Conservation (phyloP, 2,888 invertebrate species). For the Microchrysa polita region DNA sequence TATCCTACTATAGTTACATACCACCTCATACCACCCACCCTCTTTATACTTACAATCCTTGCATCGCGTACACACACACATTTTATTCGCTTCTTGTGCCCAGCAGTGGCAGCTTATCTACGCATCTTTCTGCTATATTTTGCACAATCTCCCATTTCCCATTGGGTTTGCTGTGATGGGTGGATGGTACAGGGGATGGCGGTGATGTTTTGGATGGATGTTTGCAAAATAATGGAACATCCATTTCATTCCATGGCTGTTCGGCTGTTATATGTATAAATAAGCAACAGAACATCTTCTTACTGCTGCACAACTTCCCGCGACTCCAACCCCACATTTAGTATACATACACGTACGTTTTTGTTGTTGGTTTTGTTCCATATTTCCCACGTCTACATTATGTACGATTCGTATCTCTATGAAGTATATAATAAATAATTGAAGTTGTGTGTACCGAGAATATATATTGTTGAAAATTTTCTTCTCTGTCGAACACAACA, state of each 20-base stretch:
- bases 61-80: not conserved
- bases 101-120: conserved; percentile 7
- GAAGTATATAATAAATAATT: not conserved
- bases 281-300: not conserved
- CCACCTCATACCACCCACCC: too few species aligned
- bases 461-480: not conserved
- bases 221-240: not conserved
- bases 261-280: too few species aligned
- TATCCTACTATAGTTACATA: too few species aligned
- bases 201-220: too few species aligned
- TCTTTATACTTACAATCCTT: not conserved
- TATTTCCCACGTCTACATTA: too few species aligned
- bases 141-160: conserved; percentile 1
- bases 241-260: not conserved
- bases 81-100: conserved; percentile 1
- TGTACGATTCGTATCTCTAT: not conserved
- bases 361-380: too few species aligned
- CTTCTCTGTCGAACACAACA: too few species aligned
- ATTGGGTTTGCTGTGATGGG: too few species aligned
- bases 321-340: not conserved
- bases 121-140: conserved; percentile 26
- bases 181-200: too few species aligned
- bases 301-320: not conserved
- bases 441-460: not conserved
- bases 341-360: not conserved